Percentiles rank a stretch among this genome's conserved stretches.
These are phyloP conservation scores for Oxygymnocypris stewartii DNA, from an alignment of 2,113 vertebrate genomes.

Conservation along the genomic window DNA sequence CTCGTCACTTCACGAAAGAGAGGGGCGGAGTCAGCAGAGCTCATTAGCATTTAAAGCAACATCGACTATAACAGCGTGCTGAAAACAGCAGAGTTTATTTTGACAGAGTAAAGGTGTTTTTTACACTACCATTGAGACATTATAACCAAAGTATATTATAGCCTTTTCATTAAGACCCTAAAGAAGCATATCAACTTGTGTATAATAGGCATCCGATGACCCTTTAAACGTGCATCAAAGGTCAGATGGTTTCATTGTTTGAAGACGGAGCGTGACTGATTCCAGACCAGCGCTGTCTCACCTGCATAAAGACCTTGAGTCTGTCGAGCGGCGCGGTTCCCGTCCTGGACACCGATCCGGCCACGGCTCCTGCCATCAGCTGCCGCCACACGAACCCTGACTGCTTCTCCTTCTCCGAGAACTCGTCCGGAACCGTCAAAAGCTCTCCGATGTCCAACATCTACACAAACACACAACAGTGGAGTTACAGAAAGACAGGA, in stretches of 20 bases:
- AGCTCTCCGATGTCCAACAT: slow-evolving; percentile 89
- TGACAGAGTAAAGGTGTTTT: no score
- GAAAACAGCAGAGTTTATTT: no score
- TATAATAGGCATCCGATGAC: no score
- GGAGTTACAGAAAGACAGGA: background rate
- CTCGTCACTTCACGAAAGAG: no score
- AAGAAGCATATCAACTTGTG: no score
- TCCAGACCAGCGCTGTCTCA: slow-evolving; percentile 42
- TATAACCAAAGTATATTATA: no score
- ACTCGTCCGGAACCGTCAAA: slow-evolving; percentile 85
- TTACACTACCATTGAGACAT: no score
- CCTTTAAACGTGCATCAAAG: background rate
- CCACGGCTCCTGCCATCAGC: slow-evolving; percentile 83
- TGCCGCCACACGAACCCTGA: slow-evolving; percentile 88
- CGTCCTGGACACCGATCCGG: slow-evolving; percentile 83
- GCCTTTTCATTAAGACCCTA: no score
- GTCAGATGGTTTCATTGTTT: background rate
- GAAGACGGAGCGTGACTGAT: background rate
- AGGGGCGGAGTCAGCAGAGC: no score
- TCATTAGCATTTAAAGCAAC: no score
- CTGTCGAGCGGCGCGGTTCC: slow-evolving; percentile 88
- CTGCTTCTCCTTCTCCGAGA: slow-evolving; percentile 83
- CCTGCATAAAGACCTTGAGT: slow-evolving; percentile 91
- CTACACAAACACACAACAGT: slow-evolving; percentile 62
- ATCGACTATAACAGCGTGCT: no score